These are phyloP conservation scores for Galagoides demidoff DNA, from an alignment of 2,797 vertebrate species.

Conservation along the genomic window DNA sequence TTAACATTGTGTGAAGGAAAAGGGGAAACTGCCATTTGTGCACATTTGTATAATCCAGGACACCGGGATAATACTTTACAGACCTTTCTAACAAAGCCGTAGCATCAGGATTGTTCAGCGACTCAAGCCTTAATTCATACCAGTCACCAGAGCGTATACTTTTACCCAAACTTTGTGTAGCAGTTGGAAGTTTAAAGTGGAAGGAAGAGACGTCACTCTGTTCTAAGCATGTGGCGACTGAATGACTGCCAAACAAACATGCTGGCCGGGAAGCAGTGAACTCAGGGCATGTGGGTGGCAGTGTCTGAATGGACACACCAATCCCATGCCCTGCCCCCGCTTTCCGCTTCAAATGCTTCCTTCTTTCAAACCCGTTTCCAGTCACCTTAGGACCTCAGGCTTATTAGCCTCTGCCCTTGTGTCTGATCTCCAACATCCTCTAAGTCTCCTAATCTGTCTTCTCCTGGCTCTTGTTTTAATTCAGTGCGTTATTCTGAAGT, in stretches of 20 bases:
- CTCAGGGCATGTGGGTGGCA: neutral
- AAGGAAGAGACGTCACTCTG: constrained; percentile 20
- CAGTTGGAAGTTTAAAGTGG: constrained; percentile 40
- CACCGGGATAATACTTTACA: constrained; percentile 71
- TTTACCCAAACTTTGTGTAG: constrained; percentile 23
- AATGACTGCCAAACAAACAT: neutral
- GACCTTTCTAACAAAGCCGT: constrained; percentile 57
- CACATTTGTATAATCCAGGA: constrained; percentile 65
- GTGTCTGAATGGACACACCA: neutral
- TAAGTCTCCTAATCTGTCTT: neutral
- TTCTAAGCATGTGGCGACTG: neutral
- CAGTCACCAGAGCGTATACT: neutral
- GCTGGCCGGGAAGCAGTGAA: neutral
- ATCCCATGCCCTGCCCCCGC: neutral
- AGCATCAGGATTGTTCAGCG: constrained; percentile 4
- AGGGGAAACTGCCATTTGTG: constrained; percentile 68
- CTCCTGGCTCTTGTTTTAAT: neutral
- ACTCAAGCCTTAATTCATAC: constrained; percentile 51
- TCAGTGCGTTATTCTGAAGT: neutral
- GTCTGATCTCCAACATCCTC: neutral
- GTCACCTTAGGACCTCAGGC: neutral
- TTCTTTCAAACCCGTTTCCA: neutral
- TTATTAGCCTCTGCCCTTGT: neutral
- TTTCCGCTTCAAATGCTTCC: constrained; percentile 2
- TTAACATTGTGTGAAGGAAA: constrained; percentile 63